Conservation (phyloP, 53 echinoderm and acorn worm species). For the Antedon mediterranea region DNA sequence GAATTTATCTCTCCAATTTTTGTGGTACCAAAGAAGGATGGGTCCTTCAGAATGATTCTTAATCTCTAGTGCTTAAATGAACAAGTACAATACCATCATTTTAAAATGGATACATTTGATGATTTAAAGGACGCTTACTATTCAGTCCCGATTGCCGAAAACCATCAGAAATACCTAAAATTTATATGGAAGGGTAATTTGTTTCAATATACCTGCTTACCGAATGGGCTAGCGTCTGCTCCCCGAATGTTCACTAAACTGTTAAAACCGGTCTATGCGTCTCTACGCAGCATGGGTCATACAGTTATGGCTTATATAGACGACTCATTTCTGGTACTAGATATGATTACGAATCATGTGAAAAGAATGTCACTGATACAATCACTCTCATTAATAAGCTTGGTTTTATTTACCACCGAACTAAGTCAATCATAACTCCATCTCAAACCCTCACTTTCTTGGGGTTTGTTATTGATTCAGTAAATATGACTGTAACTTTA, state of each 20-base stretch:
- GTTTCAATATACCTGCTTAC: slow-evolving; percentile 15
- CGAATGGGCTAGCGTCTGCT: slow-evolving; percentile 25
- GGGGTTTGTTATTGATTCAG: slow-evolving; percentile 14
- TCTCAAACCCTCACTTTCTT: slow-evolving; percentile 5
- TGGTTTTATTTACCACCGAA: slow-evolving; percentile 18
- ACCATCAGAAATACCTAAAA: slow-evolving; percentile 24
- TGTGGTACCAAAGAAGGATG: slow-evolving; percentile 24
- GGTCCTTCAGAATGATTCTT: slow-evolving; percentile 26
- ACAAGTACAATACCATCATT: slow-evolving; percentile 20
- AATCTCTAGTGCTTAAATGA: slow-evolving; percentile 16
- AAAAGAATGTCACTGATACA: slow-evolving; percentile 4
- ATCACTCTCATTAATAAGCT: slow-evolving; percentile 2
- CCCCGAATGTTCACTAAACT: slow-evolving; percentile 29
- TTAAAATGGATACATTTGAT: slow-evolving; percentile 27
- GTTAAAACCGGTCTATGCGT: slow-evolving; percentile 22
- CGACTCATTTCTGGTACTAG: slow-evolving; percentile 10
- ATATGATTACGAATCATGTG: neutral
- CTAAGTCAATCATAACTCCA: slow-evolving; percentile 7
- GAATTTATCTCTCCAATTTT: slow-evolving; percentile 21
- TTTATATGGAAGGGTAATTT: slow-evolving; percentile 11
- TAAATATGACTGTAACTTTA: slow-evolving; percentile 11
- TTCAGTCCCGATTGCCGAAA: slow-evolving; percentile 13
- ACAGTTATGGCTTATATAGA: slow-evolving; percentile 15
- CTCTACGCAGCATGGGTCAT: slow-evolving; percentile 4
- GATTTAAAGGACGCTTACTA: slow-evolving; percentile 20